These are phyloP conservation scores for Phyllostomus discolor DNA, from an alignment of 2,113 vertebrate species.

Conservation along the genomic window DNA sequence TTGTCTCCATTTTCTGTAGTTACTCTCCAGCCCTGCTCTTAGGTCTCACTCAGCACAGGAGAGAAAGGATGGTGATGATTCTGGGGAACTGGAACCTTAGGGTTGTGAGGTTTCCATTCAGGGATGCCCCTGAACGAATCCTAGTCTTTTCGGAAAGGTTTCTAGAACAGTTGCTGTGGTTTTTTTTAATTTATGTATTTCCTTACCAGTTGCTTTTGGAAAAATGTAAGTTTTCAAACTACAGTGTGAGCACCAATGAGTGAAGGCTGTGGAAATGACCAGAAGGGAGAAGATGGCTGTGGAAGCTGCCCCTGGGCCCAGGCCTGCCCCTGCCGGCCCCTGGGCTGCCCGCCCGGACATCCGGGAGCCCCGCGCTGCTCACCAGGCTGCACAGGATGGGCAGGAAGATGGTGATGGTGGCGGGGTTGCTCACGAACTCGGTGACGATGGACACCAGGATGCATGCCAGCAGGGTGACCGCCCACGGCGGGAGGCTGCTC, in stretches of 20 bases:
- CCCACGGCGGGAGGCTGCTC: slow-evolving; percentile 95
- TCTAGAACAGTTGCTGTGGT: not conserved
- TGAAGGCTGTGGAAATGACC: not conserved
- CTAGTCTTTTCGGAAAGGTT: not conserved
- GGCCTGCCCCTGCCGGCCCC: not conserved
- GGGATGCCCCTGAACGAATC: not conserved
- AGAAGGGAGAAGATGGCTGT: not conserved
- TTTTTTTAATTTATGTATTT: not conserved
- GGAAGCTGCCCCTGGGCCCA: not conserved
- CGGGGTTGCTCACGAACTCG: slow-evolving; percentile 97
- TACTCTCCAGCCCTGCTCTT: not conserved
- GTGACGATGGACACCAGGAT: slow-evolving; percentile 95
- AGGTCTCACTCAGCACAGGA: not conserved
- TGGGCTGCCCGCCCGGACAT: not conserved
- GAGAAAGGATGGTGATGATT: not conserved
- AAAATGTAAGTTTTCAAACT: not conserved
- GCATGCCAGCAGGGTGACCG: slow-evolving; percentile 93
- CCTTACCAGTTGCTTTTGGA: not conserved
- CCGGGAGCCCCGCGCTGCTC: slow-evolving; percentile 51
- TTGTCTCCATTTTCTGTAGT: not conserved
- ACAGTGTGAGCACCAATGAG: not conserved
- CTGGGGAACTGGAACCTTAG: not conserved
- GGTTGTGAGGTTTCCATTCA: not conserved
- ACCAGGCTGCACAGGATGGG: slow-evolving; percentile 97
- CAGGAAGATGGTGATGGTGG: slow-evolving; percentile 97